phyloP scores from a whole-genome alignment of 2,113 vertebrate genomes.

The Sus scrofa region T2T-Sscrofa CM000813.6:44518501-44519000 shows the following conservation, averaged over 20 bases:
- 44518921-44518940: not conserved
- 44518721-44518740: not conserved
- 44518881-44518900: slow-evolving; percentile 70
- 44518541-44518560: slow-evolving; percentile 70
- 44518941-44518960: not conserved
- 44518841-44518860: slow-evolving; percentile 79
- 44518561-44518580: not conserved
- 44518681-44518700: not conserved
- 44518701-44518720: not conserved
- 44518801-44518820: slow-evolving; percentile 48
- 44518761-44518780: slow-evolving; percentile 13
- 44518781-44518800: slow-evolving; percentile 71
- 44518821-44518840: not conserved
- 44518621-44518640: not conserved
- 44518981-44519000: not conserved
- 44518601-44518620: slow-evolving; percentile 32
- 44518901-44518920: not conserved
- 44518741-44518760: slow-evolving; percentile 59
- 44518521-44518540: slow-evolving; percentile 81
- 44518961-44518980: not conserved
- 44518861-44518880: slow-evolving; percentile 73
- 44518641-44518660: not conserved
- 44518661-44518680: not conserved
- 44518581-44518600: not conserved
- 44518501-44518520: slow-evolving; percentile 92